Conservation (phyloP, 2,797 vertebrate genomes). For the Mormyrus hasselquistii region DNA sequence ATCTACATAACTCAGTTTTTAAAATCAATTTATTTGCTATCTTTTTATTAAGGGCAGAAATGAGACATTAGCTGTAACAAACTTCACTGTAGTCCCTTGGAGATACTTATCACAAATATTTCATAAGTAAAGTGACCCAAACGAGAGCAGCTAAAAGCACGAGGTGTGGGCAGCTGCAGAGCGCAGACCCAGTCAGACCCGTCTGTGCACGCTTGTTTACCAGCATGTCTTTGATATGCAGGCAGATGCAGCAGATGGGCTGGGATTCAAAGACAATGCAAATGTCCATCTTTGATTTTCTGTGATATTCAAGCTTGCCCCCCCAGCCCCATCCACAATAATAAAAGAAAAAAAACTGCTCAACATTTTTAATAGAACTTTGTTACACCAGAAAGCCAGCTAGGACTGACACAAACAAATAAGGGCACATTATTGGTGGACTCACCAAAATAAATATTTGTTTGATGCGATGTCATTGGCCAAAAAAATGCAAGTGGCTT, state of each 20-base stretch:
- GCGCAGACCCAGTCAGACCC: background rate
- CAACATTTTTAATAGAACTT: background rate
- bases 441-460: background rate
- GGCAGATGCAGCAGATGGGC: background rate
- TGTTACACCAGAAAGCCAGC: background rate
- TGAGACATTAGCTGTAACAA: background rate
- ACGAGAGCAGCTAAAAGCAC: background rate
- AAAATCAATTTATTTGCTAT: background rate
- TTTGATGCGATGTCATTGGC: background rate
- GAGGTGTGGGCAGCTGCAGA: background rate
- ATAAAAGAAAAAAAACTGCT: background rate
- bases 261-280: background rate
- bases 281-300: background rate
- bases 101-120: background rate
- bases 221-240: background rate
- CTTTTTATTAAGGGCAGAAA: background rate
- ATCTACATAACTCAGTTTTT: background rate
- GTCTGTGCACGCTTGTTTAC: background rate
- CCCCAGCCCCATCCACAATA: background rate
- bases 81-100: background rate
- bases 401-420: background rate
- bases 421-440: background rate
- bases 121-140: background rate
- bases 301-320: background rate
- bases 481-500: conserved; percentile 8